Evolutionary conservation across 1,140 invertebrate species (phyloP), one percentile per base, ranked within the genome.

Genomic region (Apis florea): DNA sequence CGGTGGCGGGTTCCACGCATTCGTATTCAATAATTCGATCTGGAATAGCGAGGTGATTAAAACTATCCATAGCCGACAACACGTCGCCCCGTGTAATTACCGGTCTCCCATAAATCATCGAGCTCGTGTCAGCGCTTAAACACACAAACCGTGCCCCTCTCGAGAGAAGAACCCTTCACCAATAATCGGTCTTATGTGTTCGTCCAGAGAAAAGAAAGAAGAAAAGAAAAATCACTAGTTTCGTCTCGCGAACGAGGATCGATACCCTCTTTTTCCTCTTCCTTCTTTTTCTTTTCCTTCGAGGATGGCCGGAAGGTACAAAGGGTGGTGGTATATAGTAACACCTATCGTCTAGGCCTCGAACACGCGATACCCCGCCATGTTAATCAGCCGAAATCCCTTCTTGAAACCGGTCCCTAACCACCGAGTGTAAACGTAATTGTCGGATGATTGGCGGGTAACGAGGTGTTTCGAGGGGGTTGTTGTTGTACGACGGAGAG

Each of bases 371-470:
- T 77, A n/a, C n/a, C 24, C 10, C 19, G n/a, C 47, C 17, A 58
- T 17, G 80, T 69, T 77, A 19, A 74, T 75, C 71, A n/a, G 31
- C 19, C 21, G 15, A 13, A 15, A 24, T 2, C 9, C 58, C 47
- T 15, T 68, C 21, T 47, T 73, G 40, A 56, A 78, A 78, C 80
- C 74, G 74, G 80, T 78, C 31, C 31, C 74, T 78, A 82, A 82
- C 80, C 17, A 70, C 64, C 56, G 51, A 17, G 74, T 54, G 80
- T 82, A 82, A 82, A 82, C 79, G 77, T 82, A 82, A 82, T 78
- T 70, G 80, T 70, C 49, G 49, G 56, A 70, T 78, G 73, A 76
- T 78, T 70, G 80, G 58, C 19, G 66, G 66, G 0, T 47, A 26
- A 31, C 66, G n/a, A 82, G 74, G 66, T 76, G 80, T 63, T 77